Evolutionary conservation across 2,888 invertebrate genomes (phyloP).

Genomic region (Yponomeuta malinellus): DNA sequence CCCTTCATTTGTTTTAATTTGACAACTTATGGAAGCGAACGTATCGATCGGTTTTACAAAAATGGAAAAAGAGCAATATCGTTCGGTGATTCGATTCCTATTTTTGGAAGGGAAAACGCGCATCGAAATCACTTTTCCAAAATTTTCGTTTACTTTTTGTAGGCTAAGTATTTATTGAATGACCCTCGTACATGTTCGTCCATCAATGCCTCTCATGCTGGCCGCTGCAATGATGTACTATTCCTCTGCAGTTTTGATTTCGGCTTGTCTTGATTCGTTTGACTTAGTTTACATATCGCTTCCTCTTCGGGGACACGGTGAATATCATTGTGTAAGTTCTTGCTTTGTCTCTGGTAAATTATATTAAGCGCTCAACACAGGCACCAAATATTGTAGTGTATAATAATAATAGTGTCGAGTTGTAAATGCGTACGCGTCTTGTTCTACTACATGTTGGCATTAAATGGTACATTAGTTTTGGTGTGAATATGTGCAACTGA

Average conservation of each 20-base stretch:
- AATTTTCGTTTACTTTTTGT: no score
- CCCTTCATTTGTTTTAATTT: no score
- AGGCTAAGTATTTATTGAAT: no score
- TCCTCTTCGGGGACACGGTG: neutral
- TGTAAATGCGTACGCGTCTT: constrained; percentile 28
- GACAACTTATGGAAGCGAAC: no score
- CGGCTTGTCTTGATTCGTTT: neutral
- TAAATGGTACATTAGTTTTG: constrained; percentile 9
- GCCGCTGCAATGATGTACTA: no score
- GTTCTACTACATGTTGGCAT: constrained; percentile 7
- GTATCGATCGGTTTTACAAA: no score
- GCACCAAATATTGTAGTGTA: constrained; percentile 28
- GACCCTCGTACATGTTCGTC: no score
- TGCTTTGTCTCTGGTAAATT: neutral
- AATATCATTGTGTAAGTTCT: neutral
- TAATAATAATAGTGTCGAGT: constrained; percentile 27
- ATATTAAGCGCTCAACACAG: constrained; percentile 7
- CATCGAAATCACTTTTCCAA: no score
- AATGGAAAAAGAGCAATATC: no score
- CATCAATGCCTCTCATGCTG: no score
- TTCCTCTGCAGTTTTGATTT: neutral
- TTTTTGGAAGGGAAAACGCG: no score
- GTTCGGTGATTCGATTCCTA: no score
- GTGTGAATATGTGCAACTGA: neutral
- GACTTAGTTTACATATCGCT: neutral